Evolutionary conservation across 2,888 invertebrate species (phyloP).

Genomic region (Orthosia gracilis): DNA sequence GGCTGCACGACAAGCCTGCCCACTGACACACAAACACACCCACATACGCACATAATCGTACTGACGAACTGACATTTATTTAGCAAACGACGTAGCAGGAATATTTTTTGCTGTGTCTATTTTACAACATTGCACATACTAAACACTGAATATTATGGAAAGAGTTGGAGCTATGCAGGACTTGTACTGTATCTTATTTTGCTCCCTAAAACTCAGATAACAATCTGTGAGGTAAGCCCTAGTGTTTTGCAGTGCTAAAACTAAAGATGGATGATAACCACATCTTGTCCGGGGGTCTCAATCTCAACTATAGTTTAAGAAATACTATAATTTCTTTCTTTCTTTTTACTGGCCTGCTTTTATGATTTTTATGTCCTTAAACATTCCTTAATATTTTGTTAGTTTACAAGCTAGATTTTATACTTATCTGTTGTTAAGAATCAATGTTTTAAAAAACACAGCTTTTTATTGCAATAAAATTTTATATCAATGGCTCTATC

Average conservation of each 20-base stretch:
- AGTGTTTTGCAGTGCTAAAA: background rate
- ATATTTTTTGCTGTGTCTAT: background rate
- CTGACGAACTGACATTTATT: constrained; percentile 12
- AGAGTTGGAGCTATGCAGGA: background rate
- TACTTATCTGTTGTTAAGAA: constrained; percentile 13
- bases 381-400: constrained; percentile 26
- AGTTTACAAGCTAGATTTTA: constrained; percentile 31
- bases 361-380: background rate
- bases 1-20: constrained; percentile 94
- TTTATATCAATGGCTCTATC: constrained; percentile 18
- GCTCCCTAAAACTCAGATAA: background rate
- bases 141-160: background rate
- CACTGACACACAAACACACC: constrained; percentile 70
- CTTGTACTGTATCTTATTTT: background rate
- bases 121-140: background rate
- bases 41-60: background rate
- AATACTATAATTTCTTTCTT: background rate
- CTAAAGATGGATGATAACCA: background rate
- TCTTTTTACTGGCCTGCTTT: background rate
- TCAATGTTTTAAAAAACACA: background rate
- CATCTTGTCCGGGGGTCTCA: background rate
- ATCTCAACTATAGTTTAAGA: background rate
- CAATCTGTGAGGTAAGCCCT: background rate
- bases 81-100: background rate
- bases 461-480: background rate